A percentile compares a stretch with the other conserved stretches of the same genome.
These are phyloP conservation scores for Panurus biarmicus DNA, from an alignment of 2,113 vertebrate genomes.

Conservation along the genomic window DNA sequence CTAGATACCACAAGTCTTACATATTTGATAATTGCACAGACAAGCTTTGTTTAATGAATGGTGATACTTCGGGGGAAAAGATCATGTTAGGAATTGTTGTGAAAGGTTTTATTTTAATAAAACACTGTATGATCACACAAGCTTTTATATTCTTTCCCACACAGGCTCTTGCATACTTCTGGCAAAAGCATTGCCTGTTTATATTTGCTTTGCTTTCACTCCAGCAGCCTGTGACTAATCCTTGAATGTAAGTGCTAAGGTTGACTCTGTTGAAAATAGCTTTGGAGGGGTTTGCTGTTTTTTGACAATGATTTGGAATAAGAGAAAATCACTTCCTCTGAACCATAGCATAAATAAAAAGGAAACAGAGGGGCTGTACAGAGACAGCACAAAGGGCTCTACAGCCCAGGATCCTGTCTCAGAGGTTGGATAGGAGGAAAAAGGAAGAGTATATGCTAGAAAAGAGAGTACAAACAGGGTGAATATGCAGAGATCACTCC, in stretches of 20 bases:
- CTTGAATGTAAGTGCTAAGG: neutral
- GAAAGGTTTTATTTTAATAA: constrained; percentile 44
- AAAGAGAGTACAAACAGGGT: neutral
- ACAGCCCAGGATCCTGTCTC: neutral
- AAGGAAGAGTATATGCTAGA: neutral
- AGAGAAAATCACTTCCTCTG: neutral
- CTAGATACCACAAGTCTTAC: constrained; percentile 47
- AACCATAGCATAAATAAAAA: neutral
- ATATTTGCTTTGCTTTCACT: constrained; percentile 42
- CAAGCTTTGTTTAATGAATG: constrained; percentile 46
- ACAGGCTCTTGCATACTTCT: constrained; percentile 16
- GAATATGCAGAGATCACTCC: neutral
- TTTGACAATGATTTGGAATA: neutral
- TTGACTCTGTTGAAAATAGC: neutral
- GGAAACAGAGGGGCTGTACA: neutral
- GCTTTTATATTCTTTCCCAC: constrained; percentile 38
- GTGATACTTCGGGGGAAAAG: neutral
- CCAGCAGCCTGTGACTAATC: constrained; percentile 12
- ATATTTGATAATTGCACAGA: constrained; percentile 53
- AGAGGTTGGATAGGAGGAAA: neutral
- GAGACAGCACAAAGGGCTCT: neutral
- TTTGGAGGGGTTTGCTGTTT: neutral
- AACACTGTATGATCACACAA: constrained; percentile 27
- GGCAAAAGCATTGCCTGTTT: constrained; percentile 28
- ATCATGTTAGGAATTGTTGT: constrained; percentile 30